A percentile compares a stretch with the other conserved stretches of the same genome.
Conservation (phyloP, 2,797 vertebrate species). For the Propithecus perrieri region DNA sequence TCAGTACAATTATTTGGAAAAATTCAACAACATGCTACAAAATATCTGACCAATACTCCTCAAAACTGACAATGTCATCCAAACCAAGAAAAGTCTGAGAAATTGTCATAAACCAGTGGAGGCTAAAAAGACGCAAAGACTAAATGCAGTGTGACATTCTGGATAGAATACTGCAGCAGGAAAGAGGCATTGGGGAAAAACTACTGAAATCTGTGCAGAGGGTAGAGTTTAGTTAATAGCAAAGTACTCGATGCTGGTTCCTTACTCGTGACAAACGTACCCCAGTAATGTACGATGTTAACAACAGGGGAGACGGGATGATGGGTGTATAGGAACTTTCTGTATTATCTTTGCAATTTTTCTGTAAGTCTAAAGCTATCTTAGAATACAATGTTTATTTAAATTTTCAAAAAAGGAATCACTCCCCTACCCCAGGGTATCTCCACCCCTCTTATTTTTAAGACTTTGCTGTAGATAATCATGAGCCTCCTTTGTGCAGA, state of each 20-base stretch:
- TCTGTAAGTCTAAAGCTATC: not conserved
- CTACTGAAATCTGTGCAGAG: not conserved
- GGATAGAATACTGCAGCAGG: not conserved
- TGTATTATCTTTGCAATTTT: not conserved
- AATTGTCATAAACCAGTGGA: not conserved
- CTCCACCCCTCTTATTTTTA: not conserved
- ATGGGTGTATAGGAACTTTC: not conserved
- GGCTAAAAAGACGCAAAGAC: not conserved
- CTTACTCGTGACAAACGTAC: not conserved
- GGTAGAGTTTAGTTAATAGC: not conserved
- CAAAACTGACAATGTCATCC: not conserved
- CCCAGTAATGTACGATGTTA: not conserved
- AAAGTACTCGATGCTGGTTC: not conserved
- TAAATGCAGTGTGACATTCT: not conserved
- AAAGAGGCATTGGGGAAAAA: not conserved
- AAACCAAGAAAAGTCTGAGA: conserved; percentile 22
- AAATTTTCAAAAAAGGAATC: not conserved
- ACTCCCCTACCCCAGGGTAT: not conserved
- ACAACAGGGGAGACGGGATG: not conserved
- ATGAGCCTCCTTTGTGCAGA: not conserved
- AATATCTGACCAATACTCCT: not conserved
- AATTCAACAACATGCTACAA: not conserved
- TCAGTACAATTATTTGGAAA: not conserved
- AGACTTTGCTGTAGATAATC: not conserved
- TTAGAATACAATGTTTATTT: not conserved